Base-by-base conservation (phyloP, 2,113 vertebrate genomes). In the Eptesicus fuscus region DNA sequence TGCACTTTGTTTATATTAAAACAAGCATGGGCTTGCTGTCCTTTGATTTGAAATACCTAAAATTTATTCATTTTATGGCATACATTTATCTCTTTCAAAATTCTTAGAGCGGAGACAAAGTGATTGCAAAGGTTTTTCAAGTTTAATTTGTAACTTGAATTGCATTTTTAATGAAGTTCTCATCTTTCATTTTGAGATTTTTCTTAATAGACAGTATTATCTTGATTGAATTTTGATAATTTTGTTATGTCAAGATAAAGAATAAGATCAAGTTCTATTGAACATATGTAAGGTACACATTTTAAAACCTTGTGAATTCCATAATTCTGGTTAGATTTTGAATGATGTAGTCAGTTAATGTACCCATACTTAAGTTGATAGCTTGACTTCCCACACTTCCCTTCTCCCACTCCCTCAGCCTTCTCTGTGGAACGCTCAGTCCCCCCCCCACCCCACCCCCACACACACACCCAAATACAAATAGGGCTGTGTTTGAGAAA, bases 101-200 rank as follows among this genome's bases (percentile, higher is more conserved):
- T n/a, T 90, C 69, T 71, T 79, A 32, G 30, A 94, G 12, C 12
- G 82, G 49, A 95, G 37, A 20, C 7, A 69, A 70, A 47, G 37
- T 79, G 12, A 47, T 30, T 84, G 3, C 51, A 74, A 84, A 67
- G 17, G 3, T 0, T 84, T 42, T 94, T 61, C 12, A 80, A 47
- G 25, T 80, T 86, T 67, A 76, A 9, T 70, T 83, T 95, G 12
- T 65, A 76, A 67, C 88, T 90, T 76, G 49, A 78, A 44, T 96
- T 88, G 89, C 14, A 79, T 30, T 91, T 86, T 61, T 14, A 83
- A 82, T 69, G 30, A 30, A 9, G 8, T 74, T 51, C 23, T 44
- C 14, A 37, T 88, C 28, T 78, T 84, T 49, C 28, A 22, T 20
- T 92, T 85, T 35, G 32, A 82, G 10, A 70, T 11, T 67, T 67